Base-by-base conservation (phyloP, 2,113 vertebrate genomes). In the Neodontobutis hainanensis region DNA sequence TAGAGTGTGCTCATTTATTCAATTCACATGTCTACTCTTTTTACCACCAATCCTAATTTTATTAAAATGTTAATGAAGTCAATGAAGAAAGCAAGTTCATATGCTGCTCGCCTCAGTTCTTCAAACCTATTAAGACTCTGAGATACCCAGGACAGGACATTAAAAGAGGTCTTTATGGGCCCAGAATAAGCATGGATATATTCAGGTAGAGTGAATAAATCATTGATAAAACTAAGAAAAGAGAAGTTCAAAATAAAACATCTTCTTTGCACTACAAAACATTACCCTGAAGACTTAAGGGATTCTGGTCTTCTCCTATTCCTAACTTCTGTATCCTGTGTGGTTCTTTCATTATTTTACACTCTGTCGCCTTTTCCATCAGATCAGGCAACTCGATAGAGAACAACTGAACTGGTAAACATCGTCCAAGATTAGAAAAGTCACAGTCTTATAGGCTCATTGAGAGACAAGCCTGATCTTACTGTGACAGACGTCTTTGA, bases 51-150 rank as follows among this genome's bases (percentile, higher is more conserved):
- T 77, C 15, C 38, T 27, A 48, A 73, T 56, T 68, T 64, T 48
- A 78, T 71, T 61, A 44, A 81, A 80, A 83, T 74, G 45, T 55
- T 59, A 59, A 40, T 65, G 55, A 49, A 68, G 65, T 60, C 58
- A 75, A 65, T 36, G 4, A 53, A 43, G 44, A 68, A 67, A 64
- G 27, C 40, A 15, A 7, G 45, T 11, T 44, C 16, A 76, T 58
- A 19, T 57, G 40, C 42, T 46, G 10, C 45, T n/a, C 40, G 52
- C 42, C 16, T 58, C 57, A 64, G 36, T 58, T 60, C 6, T 45
- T 68, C 15, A 19, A 42, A 27, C 70, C 56, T 50, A 62, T 63
- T 53, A 64, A 48, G 58, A 15, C 14, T 64, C 15, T 49, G 49
- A 61, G 11, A 8, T 43, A 8, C 35, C 14, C 14, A 5, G 14